These are phyloP conservation scores for Ectemnius lituratus DNA, from an alignment of 2,888 invertebrate species.

Conservation along the genomic window DNA sequence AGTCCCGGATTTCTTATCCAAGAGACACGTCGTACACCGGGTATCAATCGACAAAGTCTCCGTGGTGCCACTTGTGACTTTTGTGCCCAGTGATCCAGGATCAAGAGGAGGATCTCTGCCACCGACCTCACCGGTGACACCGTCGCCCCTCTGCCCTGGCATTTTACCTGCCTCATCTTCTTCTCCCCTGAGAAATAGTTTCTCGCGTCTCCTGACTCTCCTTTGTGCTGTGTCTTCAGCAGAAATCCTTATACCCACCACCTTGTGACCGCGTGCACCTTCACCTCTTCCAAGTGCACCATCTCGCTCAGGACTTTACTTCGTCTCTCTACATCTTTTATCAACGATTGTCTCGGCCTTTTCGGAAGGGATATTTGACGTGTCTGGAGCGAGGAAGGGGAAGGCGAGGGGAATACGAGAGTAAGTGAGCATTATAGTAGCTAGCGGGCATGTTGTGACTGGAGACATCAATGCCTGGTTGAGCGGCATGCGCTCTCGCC, in stretches of 20 bases:
- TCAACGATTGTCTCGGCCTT: background rate
- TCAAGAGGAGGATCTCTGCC: constrained; percentile 3
- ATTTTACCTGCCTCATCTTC: no score
- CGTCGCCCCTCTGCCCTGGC: background rate
- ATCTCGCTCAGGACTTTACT: background rate
- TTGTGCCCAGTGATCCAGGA: constrained; percentile 10
- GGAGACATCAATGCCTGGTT: constrained; percentile 48
- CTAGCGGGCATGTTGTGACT: background rate
- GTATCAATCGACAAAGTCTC: background rate
- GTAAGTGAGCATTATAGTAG: constrained; percentile 31
- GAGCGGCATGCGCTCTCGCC: constrained; percentile 21
- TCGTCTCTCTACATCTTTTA: background rate
- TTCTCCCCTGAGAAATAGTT: no score
- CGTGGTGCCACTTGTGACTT: no score
- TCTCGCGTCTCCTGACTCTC: no score
- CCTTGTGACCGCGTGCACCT: no score
- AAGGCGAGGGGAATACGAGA: background rate
- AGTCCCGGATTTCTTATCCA: constrained; percentile 13
- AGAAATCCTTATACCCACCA: no score
- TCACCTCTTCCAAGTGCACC: background rate
- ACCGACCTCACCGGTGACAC: background rate
- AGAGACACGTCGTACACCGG: constrained; percentile 9
- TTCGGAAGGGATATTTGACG: background rate
- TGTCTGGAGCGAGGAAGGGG: background rate
- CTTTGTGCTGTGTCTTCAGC: no score